Evolutionary conservation across 2,797 vertebrate species (phyloP), one percentile per base, ranked within the genome.

Genomic region (Poeciliopsis presidionis): DNA sequence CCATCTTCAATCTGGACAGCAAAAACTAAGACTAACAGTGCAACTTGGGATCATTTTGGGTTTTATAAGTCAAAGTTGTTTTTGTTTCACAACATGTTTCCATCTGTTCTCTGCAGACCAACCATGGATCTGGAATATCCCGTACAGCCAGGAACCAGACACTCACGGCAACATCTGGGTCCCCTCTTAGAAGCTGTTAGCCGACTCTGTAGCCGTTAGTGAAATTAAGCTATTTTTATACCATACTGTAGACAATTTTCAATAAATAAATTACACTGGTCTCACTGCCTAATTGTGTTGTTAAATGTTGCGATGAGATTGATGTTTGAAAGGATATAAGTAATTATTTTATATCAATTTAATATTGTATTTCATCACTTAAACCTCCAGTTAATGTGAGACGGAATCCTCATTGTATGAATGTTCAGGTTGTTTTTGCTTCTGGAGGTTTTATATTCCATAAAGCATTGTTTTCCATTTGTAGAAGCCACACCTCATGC

Each of bases 51-150:
- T 75, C 0, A 55, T 2, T 16, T 47, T 46, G 13, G 30, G 8
- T 12, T 72, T 33, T 61, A 14, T 16, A 6, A n/a, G 8, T 59
- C 0, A 8, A 22, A 57, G 65, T 43, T 43, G 76, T 51, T 43
- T 74, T 51, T 7, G 28, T 67, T 57, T 47, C 20, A 72, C 33
- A 70, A 69, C 39, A 59, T 0, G 49, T 28, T 72, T 46, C 46
- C 46, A 20, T 74, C 13, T 80, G 36, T 89, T 33, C 78, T 87
- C 30, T 87, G 80, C 94, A 99, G 98, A 99, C 95, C 95, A 95
- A 20, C 98, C 98, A 0, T 99, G 98, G 98, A 97, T 99, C 92
- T 99, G 98, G 98, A 99, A 99, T 89, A 98, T 99, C 90, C 96
- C 98, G 33, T 96, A 99, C 84, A 94, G 83, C 73, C 93, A 96